Base-by-base conservation (phyloP, 2,113 vertebrate genomes). In the Callithrix jacchus region DNA sequence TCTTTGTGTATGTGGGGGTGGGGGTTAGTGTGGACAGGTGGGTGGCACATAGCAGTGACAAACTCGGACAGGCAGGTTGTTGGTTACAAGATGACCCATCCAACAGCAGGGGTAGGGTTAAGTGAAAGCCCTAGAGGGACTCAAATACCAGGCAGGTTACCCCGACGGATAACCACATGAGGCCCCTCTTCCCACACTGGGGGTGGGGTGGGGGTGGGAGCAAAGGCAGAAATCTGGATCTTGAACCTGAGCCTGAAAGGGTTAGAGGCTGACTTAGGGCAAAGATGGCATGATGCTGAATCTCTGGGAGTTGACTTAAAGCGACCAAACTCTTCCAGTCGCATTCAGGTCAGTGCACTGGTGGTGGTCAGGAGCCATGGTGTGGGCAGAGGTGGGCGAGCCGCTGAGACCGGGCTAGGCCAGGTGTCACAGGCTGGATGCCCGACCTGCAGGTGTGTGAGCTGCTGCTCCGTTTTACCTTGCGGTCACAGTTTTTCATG, bases 291-390 rank as follows among this genome's bases (percentile, higher is more conserved):
- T 30, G 37, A 71, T 6, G 5, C n/a, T 6, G 6, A 54, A 11
- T 4, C 16, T 18, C 45, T 61, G 73, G 42, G 21, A 64, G 21
- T 20, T 85, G 64, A 49, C 77, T 47, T 68, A 20, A 70, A 81
- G 76, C 27, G 40, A 32, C 14, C 4, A 12, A 25, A 12, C 16
- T 49, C 42, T 32, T 68, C 20, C 32, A 5, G 2, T 23, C 21
- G 4, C 0, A 1, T 12, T 73, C 10, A 61, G 8, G 10, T 1
- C 37, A 12, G 32, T 12, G 40, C 16, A 35, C 35, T 30, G 49
- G 20, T 68, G 21, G 23, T 61, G 52, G 27, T 45, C 40, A 79
- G 83, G 54, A 37, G n/a, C 11, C 1, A 3, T 0, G 23, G 17
- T 13, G 23, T 5, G 18, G 61, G 11, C 27, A 37, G 58, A 66